A percentile compares a stretch with the other conserved stretches of the same genome.
phyloP scores from a whole-genome alignment of 2,113 vertebrate genomes.

The Aspidoscelis tigris region DNA sequence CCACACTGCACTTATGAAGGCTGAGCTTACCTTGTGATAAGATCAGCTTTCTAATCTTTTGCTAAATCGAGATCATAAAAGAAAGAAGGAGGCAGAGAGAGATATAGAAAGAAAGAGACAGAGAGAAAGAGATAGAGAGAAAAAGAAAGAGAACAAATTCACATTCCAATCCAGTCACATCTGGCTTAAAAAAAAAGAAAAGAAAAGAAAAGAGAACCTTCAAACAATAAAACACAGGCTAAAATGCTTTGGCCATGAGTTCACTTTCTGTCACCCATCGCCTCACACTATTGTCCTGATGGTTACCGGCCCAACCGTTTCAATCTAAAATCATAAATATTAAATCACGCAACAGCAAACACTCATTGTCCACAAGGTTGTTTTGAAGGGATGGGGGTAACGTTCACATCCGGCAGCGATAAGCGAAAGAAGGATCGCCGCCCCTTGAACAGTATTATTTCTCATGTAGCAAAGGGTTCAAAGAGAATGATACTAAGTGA shows the following conservation, averaged over 20 bases:
- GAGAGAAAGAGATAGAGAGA: constrained; percentile 42
- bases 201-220: constrained; percentile 57
- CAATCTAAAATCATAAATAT: constrained; percentile 70
- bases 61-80: constrained; percentile 86
- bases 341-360: constrained; percentile 73
- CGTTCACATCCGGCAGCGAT: constrained; percentile 57
- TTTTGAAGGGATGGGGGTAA: constrained; percentile 73
- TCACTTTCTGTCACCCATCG: constrained; percentile 72
- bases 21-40: constrained; percentile 87
- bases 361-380: constrained; percentile 71
- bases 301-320: constrained; percentile 70
- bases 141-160: constrained; percentile 83
- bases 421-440: constrained; percentile 57
- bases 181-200: constrained; percentile 55
- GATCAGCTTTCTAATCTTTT: constrained; percentile 88
- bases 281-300: constrained; percentile 64
- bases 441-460: constrained; percentile 38
- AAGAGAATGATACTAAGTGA: constrained; percentile 45
- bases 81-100: constrained; percentile 57
- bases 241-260: constrained; percentile 68
- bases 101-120: constrained; percentile 44
- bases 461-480: constrained; percentile 50
- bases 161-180: constrained; percentile 84
- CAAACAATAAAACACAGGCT: constrained; percentile 77
- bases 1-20: constrained; percentile 80